Percentiles rank a stretch among this genome's conserved stretches.
phyloP scores from a whole-genome alignment of 1,140 invertebrate genomes.

The Cherax destructor region DNA sequence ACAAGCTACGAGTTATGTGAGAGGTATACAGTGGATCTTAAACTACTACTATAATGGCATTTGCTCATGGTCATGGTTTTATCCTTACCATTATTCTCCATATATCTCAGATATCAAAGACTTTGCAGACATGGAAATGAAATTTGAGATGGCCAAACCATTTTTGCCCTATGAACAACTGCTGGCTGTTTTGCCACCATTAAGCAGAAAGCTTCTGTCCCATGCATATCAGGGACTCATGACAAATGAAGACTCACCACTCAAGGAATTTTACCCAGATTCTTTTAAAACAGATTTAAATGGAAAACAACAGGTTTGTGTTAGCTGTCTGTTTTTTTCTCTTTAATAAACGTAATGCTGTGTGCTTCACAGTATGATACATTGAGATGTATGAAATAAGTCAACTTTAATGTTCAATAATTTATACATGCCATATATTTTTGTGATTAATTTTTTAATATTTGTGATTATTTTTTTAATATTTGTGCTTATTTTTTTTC shows the following conservation, averaged over 20 bases:
- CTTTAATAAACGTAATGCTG: too few species aligned
- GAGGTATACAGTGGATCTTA: slow-evolving; percentile 96
- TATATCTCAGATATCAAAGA: slow-evolving; percentile 93
- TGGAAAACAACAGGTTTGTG: slow-evolving; percentile 84
- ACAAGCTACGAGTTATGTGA: slow-evolving; percentile 92
- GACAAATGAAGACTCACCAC: slow-evolving; percentile 86
- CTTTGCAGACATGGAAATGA: slow-evolving; percentile 75
- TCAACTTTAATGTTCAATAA: too few species aligned
- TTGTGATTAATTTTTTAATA: too few species aligned
- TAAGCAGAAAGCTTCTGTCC: slow-evolving; percentile 84
- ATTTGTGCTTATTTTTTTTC: background rate
- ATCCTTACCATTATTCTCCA: slow-evolving; percentile 96
- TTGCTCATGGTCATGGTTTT: slow-evolving; percentile 98
- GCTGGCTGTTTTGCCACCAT: slow-evolving; percentile 92
- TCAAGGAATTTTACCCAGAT: slow-evolving; percentile 92
- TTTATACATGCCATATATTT: too few species aligned
- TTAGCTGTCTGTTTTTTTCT: too few species aligned
- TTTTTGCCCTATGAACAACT: slow-evolving; percentile 97
- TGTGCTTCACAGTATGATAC: too few species aligned
- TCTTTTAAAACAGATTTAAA: slow-evolving; percentile 90
- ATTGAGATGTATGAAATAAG: too few species aligned
- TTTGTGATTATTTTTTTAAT: background rate
- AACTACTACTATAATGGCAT: slow-evolving; percentile 98
- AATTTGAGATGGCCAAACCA: slow-evolving; percentile 90
- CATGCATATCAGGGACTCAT: slow-evolving; percentile 88